phyloP scores from a whole-genome alignment of 2,113 vertebrate species.

The Nothoprocta pentlandii region DNA sequence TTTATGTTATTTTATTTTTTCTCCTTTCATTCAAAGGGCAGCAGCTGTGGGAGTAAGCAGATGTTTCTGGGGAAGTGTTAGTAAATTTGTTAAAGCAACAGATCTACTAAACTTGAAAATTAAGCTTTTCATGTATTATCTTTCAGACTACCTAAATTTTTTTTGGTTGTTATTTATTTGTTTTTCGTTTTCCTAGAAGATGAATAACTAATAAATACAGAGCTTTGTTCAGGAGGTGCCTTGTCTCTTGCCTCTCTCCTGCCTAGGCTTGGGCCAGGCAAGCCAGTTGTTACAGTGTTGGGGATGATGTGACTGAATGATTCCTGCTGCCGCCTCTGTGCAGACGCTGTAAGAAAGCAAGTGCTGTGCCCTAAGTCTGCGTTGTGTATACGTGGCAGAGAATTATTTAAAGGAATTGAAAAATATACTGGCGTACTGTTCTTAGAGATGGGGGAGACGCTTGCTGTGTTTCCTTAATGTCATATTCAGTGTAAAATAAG shows the following conservation, averaged over 20 bases:
- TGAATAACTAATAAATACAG: background rate
- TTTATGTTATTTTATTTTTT: background rate
- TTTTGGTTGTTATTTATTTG: background rate
- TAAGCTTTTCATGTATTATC: background rate
- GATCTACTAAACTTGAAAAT: too few species aligned
- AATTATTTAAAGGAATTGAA: slow-evolving; percentile 36
- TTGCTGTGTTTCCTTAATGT: background rate
- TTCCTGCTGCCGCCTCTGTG: background rate
- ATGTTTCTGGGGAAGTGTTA: background rate
- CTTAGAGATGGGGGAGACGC: background rate
- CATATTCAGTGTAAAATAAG: background rate
- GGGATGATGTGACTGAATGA: background rate
- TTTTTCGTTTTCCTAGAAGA: background rate
- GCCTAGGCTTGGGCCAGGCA: background rate
- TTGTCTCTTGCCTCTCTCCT: background rate
- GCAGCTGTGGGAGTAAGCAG: background rate
- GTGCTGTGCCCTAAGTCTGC: background rate
- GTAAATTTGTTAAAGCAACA: background rate
- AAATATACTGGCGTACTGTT: background rate
- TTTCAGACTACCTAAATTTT: background rate
- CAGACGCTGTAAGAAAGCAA: background rate
- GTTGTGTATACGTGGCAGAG: background rate
- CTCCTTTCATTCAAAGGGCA: background rate
- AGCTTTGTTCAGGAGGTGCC: background rate
- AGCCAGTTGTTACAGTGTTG: background rate